Conservation (phyloP, 2,113 vertebrate genomes). For the Polypterus bichir region DNA sequence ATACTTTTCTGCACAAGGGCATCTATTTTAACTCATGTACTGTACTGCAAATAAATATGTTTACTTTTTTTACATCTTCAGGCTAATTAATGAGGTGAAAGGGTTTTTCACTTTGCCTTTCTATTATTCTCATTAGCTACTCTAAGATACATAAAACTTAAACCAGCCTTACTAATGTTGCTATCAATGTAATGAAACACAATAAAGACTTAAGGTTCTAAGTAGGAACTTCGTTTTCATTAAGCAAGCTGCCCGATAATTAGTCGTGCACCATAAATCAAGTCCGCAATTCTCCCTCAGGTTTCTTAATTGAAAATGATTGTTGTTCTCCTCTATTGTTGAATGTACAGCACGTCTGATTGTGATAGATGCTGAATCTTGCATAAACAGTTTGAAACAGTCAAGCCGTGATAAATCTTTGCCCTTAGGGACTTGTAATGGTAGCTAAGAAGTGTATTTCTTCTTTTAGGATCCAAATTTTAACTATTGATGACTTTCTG, state of each 20-base stretch:
- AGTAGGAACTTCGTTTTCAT: conserved; percentile 75
- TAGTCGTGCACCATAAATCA: conserved; percentile 95
- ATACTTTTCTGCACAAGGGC: no score
- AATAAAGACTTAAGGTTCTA: conserved; percentile 69
- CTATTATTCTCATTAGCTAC: conserved; percentile 28
- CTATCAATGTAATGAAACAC: conserved; percentile 57
- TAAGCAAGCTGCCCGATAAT: conserved; percentile 74
- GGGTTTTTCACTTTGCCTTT: conserved; percentile 25
- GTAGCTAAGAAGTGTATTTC: conserved; percentile 65
- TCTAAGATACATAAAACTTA: conserved; percentile 28
- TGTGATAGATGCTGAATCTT: conserved; percentile 85
- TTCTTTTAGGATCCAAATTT: conserved; percentile 43
- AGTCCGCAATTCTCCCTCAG: conserved; percentile 76
- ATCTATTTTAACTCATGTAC: neutral
- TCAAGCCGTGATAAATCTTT: conserved; percentile 89
- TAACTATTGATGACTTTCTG: conserved; percentile 47
- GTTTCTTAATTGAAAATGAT: conserved; percentile 94
- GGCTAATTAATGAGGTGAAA: conserved; percentile 18
- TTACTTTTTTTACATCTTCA: conserved; percentile 9
- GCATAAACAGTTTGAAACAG: conserved; percentile 88
- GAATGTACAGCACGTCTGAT: conserved; percentile 63
- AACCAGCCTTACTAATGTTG: conserved; percentile 20
- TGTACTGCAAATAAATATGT: neutral
- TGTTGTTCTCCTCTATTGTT: conserved; percentile 67
- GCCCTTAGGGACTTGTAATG: conserved; percentile 66